Percentiles rank a stretch among this genome's conserved stretches.
Conservation (phyloP, 1,140 invertebrate species). For the Zophobas morio region DNA sequence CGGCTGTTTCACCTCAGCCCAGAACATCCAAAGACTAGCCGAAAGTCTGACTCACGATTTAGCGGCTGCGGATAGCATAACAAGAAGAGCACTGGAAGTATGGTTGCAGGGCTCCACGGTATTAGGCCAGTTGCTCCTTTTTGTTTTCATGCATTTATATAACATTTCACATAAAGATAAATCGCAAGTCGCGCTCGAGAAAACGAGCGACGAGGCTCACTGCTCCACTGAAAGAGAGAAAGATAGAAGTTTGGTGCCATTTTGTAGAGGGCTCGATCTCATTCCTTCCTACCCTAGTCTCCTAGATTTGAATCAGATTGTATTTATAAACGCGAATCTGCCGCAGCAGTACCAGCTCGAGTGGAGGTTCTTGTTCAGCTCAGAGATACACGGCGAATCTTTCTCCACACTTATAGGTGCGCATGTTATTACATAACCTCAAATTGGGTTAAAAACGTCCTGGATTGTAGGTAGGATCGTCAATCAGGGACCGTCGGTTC, state of each 20-base stretch:
- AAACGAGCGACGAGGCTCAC: not conserved
- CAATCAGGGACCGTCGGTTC: conserved; percentile 83
- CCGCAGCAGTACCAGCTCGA: conserved; percentile 80
- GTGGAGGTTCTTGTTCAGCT: conserved; percentile 89
- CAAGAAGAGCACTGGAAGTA: conserved; percentile 60
- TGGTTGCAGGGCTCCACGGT: conserved; percentile 65
- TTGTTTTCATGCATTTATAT: conserved; percentile 66
- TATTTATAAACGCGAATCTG: conserved; percentile 83
- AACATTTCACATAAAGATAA: conserved; percentile 65
- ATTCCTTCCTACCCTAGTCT: conserved; percentile 84
- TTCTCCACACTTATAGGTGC: conserved; percentile 83
- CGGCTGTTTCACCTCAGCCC: conserved; percentile 64
- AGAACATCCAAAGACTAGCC: conserved; percentile 65
- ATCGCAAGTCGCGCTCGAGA: conserved; percentile 30
- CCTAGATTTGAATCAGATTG: conserved; percentile 81
- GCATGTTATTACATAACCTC: conserved; percentile 58
- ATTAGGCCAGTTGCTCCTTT: conserved; percentile 64
- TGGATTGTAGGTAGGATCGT: conserved; percentile 75
- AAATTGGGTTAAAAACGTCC: conserved; percentile 11
- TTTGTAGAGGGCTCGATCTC: conserved; percentile 74
- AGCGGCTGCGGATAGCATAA: conserved; percentile 59
- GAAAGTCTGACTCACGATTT: conserved; percentile 66
- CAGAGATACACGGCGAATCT: conserved; percentile 86
- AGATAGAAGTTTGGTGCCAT: conserved; percentile 71
- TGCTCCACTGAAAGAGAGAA: conserved; percentile 55